phyloP scores from a whole-genome alignment of 2,113 vertebrate genomes.

The Peromyscus leucopus region DNA sequence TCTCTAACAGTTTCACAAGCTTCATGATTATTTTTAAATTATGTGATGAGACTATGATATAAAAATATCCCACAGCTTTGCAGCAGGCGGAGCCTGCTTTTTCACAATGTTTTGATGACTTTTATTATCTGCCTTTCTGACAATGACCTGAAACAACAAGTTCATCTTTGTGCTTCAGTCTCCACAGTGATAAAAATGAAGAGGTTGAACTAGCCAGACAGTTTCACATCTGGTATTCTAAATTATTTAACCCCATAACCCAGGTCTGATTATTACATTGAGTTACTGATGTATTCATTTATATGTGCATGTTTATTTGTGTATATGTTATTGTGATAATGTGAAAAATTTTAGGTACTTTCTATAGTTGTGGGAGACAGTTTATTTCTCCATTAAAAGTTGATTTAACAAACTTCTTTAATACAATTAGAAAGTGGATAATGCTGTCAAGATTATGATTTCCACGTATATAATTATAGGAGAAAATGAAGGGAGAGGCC shows the following conservation, averaged over 20 bases:
- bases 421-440: not conserved
- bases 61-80: slow-evolving; percentile 8
- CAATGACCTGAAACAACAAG: slow-evolving; percentile 29
- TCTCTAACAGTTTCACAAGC: not conserved
- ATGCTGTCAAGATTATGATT: not conserved
- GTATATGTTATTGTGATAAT: not conserved
- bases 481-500: slow-evolving; percentile 13
- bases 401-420: not conserved
- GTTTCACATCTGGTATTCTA: slow-evolving; percentile 9
- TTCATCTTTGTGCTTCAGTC: slow-evolving; percentile 40
- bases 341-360: not conserved
- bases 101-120: slow-evolving; percentile 24
- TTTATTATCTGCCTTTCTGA: slow-evolving; percentile 40
- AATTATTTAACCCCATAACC: not conserved
- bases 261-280: not conserved
- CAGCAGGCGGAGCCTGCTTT: not conserved
- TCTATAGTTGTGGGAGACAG: not conserved
- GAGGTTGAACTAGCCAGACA: not conserved
- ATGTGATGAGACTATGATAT: not conserved
- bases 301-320: not conserved
- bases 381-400: not conserved
- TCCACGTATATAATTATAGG: not conserved
- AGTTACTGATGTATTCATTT: not conserved
- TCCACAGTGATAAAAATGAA: slow-evolving; percentile 15
- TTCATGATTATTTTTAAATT: slow-evolving; percentile 20